Base-by-base conservation (phyloP, 2,797 vertebrate species). In the Apogon talboti region DNA sequence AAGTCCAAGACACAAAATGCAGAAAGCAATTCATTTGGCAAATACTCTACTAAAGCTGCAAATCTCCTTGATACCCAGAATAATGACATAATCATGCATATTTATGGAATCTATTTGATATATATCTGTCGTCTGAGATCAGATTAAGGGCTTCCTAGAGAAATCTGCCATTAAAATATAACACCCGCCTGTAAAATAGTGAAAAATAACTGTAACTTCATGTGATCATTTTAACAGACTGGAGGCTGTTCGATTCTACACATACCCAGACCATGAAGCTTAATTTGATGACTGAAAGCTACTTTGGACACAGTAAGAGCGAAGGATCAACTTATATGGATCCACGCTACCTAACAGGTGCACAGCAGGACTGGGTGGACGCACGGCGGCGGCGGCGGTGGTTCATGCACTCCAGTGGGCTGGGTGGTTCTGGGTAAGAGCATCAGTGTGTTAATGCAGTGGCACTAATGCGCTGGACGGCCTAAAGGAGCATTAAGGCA, bases 381-480 rank as follows among this genome's bases (percentile, higher is more conserved):
- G n/a, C 38, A 41, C 24, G n/a, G 43, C 3, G 1, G 48, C 41
- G n/a, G 46, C 24, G n/a, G 43, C 3, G 1, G 48, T 37, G n/a
- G 46, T 9, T 54, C 35, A 52, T 0, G 28, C 50, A 24, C 49
- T 74, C 71, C 60, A 56, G 68, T 58, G 67, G 61, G 66, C 52
- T 53, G 21, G 59, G 37, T 44, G 38, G 56, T 71, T 65, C 76
- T 21, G 19, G 44, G 62, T 79, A 79, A 86, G 83, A 88, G 86
- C 87, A 82, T 87, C 82, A 80, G 77, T 47, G 67, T 81, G 79
- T 73, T 91, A 88, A 87, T 88, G 85, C 86, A 67, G 81, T 82
- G 78, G 77, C 81, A 83, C 86, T 89, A 90, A 91, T 89, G 76
- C 66, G 50, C 81, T 76, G 38, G 66, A 78, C 15, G 33, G 82